These are phyloP conservation scores for Nibea albiflora DNA, from an alignment of 2,113 vertebrate species.

Conservation along the genomic window DNA sequence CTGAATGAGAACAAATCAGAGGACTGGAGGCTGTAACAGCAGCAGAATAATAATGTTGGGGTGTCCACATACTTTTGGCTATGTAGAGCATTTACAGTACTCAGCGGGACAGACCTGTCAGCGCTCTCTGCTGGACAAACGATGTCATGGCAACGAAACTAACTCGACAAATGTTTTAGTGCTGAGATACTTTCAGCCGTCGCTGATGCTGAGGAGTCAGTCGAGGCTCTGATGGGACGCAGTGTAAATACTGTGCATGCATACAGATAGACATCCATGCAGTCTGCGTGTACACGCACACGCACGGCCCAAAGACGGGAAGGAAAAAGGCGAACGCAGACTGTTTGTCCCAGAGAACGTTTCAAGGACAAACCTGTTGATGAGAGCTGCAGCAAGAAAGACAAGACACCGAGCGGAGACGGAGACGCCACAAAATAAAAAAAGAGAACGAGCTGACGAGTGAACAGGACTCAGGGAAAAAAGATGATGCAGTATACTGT, in stretches of 20 bases:
- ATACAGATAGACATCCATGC: not conserved
- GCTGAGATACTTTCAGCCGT: not conserved
- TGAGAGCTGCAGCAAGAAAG: slow-evolving; percentile 38
- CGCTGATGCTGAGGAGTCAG: not conserved
- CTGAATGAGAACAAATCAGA: not conserved
- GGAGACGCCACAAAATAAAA: not conserved
- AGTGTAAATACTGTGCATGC: not conserved
- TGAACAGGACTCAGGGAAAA: slow-evolving; percentile 2
- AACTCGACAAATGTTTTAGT: not conserved
- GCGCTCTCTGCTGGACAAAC: slow-evolving; percentile 47
- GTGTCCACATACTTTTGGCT: slow-evolving; percentile 1
- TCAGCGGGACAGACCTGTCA: slow-evolving; percentile 2
- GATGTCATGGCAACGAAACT: not conserved
- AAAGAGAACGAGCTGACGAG: slow-evolving; percentile 26
- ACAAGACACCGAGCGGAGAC: not conserved
- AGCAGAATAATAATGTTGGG: not conserved
- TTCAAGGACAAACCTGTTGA: slow-evolving; percentile 82
- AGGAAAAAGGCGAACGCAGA: not conserved
- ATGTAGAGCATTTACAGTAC: not conserved
- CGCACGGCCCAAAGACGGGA: not conserved
- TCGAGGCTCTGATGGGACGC: not conserved
- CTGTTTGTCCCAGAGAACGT: slow-evolving; percentile 55
- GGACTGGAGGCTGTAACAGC: not conserved
- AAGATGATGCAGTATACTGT: slow-evolving; percentile 26
- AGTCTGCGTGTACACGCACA: not conserved